phyloP scores from a whole-genome alignment of 1,140 invertebrate species.

The Solenopsis fugax region DNA sequence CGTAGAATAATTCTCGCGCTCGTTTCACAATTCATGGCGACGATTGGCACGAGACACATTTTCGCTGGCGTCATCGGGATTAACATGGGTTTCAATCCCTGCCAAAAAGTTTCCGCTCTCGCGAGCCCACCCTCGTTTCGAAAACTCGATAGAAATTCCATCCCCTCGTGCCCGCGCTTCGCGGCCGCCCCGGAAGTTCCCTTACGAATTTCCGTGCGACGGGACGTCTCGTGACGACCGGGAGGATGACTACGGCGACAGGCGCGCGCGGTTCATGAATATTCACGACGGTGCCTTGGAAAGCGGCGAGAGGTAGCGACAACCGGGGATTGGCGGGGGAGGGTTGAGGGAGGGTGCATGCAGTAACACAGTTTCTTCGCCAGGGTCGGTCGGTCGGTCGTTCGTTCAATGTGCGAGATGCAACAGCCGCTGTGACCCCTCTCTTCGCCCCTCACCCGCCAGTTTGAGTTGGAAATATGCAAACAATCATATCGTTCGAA shows the following conservation, averaged over 20 bases:
- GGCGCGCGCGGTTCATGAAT: slow-evolving; percentile 66
- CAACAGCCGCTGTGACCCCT: slow-evolving; percentile 15
- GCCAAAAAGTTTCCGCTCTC: slow-evolving; percentile 40
- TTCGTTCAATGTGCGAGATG: slow-evolving; percentile 23
- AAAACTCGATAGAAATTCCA: slow-evolving; percentile 49
- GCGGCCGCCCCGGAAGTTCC: slow-evolving; percentile 38
- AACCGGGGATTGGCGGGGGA: not conserved
- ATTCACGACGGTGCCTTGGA: slow-evolving; percentile 59
- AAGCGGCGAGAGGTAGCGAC: slow-evolving; percentile 31
- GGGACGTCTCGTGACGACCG: slow-evolving; percentile 50
- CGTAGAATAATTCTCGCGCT: slow-evolving; percentile 4
- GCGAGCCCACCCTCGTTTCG: not conserved
- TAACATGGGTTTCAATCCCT: slow-evolving; percentile 32
- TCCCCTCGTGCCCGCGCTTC: slow-evolving; percentile 10
- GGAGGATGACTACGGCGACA: slow-evolving; percentile 60
- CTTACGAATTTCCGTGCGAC: slow-evolving; percentile 55
- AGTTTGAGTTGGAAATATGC: not conserved
- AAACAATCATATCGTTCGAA: slow-evolving; percentile 3
- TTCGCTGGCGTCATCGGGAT: slow-evolving; percentile 28
- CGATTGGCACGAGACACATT: slow-evolving; percentile 18
- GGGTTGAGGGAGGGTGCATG: slow-evolving; percentile 33
- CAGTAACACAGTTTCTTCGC: slow-evolving; percentile 52
- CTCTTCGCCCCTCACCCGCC: not conserved
- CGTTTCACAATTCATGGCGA: slow-evolving; percentile 25
- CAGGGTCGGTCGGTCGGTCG: not conserved